Evolutionary conservation across 35 echinoderm and acorn worm species (phyloP).

Genomic region (Holothuria glaberrima): DNA sequence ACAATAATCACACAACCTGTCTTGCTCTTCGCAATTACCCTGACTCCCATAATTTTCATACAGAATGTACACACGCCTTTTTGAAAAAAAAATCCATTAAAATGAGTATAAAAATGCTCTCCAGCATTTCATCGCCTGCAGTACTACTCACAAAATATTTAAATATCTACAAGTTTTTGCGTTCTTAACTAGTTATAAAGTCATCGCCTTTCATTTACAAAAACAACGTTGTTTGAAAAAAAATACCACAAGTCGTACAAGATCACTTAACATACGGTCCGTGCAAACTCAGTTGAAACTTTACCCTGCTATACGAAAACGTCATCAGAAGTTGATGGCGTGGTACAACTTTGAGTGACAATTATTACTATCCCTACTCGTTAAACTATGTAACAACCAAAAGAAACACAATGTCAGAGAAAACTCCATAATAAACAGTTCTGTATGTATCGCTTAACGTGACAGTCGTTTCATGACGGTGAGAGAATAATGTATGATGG

Average conservation of each 20-base stretch:
- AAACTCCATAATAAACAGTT: no score
- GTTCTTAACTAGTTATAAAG: neutral
- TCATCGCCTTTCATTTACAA: conserved; percentile 7
- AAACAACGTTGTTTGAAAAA: neutral
- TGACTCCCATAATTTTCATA: neutral
- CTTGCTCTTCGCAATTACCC: no score
- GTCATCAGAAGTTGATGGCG: no score
- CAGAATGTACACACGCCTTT: neutral
- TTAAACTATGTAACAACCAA: no score
- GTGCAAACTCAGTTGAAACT: neutral
- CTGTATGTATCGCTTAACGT: no score
- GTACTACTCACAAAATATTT: neutral
- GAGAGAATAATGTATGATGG: no score
- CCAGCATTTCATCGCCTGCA: neutral
- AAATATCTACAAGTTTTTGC: conserved; percentile 24
- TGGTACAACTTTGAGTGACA: no score
- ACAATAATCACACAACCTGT: no score
- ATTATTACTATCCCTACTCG: no score
- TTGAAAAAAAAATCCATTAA: neutral
- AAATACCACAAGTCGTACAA: neutral
- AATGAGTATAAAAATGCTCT: neutral
- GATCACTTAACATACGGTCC: neutral
- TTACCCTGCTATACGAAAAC: no score
- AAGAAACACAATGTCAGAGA: no score
- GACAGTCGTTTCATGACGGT: no score